Evolutionary conservation across 2,797 vertebrate species (phyloP).

Genomic region (Cygnus olor): DNA sequence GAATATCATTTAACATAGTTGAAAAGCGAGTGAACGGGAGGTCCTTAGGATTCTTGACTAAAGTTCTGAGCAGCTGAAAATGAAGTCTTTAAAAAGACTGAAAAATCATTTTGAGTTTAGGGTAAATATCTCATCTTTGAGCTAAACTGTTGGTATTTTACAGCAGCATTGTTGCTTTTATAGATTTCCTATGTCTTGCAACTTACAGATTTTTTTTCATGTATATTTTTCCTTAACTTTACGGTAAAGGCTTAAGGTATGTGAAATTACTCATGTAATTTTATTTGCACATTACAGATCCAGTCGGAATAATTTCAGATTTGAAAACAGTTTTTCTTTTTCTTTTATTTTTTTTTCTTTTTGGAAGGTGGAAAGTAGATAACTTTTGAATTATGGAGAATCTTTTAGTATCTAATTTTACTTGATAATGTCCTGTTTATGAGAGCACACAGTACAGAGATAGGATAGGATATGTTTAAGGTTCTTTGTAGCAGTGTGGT

Average conservation of each 20-base stretch:
- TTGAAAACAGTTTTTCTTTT: not conserved
- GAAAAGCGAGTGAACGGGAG: not conserved
- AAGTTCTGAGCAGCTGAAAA: not conserved
- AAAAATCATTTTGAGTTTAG: not conserved
- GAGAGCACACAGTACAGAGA: not conserved
- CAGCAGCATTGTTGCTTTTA: not conserved
- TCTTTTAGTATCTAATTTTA: not conserved
- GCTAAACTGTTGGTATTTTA: not conserved
- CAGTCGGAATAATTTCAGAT: not conserved
- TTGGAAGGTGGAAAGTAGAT: not conserved
- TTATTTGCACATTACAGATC: not conserved
- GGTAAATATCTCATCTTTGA: not conserved
- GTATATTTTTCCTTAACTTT: not conserved
- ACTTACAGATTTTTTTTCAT: not conserved
- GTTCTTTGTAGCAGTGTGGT: not conserved
- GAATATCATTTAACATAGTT: not conserved
- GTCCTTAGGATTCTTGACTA: not conserved
- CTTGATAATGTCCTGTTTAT: not conserved
- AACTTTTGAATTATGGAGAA: not conserved
- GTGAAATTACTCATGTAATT: not conserved
- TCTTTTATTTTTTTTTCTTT: not conserved
- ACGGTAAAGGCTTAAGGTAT: not conserved
- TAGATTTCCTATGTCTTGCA: not conserved
- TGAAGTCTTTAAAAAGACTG: not conserved
- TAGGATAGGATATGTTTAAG: not conserved